Evolutionary conservation across 1,140 invertebrate species (phyloP).

Genomic region (Ostrea edulis): DNA sequence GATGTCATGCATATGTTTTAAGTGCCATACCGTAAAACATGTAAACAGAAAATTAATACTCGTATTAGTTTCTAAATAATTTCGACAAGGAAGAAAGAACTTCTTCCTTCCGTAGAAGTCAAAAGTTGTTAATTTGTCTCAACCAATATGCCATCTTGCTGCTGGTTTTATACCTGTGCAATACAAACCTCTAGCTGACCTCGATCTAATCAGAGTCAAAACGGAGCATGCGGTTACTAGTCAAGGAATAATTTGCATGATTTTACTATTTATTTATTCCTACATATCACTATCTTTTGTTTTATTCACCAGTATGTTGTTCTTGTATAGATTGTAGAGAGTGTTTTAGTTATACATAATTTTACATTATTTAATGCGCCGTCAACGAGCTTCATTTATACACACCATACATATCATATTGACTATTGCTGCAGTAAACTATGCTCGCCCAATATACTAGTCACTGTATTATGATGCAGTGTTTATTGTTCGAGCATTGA

Average conservation of each 20-base stretch:
- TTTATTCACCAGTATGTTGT: constrained; percentile 27
- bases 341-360: constrained; percentile 32
- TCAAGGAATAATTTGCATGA: constrained; percentile 47
- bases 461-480: neutral
- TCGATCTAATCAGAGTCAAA: constrained; percentile 46
- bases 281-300: constrained; percentile 49
- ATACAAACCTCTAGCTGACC: constrained; percentile 53
- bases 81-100: neutral
- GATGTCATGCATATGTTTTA: constrained; percentile 38
- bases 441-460: neutral
- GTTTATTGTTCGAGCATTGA: neutral
- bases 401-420: neutral
- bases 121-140: constrained; percentile 32
- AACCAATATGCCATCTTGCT: constrained; percentile 50
- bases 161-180: constrained; percentile 50
- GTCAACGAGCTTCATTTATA: constrained; percentile 3
- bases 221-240: constrained; percentile 52
- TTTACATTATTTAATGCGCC: constrained; percentile 4
- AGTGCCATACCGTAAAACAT: constrained; percentile 46
- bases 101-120: neutral
- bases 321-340: constrained; percentile 17
- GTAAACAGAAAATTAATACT: constrained; percentile 43
- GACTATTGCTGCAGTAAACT: neutral
- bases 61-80: constrained; percentile 10
- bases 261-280: constrained; percentile 43